phyloP scores from a whole-genome alignment of 2,797 vertebrate genomes.

The Buceros bicornis region DNA sequence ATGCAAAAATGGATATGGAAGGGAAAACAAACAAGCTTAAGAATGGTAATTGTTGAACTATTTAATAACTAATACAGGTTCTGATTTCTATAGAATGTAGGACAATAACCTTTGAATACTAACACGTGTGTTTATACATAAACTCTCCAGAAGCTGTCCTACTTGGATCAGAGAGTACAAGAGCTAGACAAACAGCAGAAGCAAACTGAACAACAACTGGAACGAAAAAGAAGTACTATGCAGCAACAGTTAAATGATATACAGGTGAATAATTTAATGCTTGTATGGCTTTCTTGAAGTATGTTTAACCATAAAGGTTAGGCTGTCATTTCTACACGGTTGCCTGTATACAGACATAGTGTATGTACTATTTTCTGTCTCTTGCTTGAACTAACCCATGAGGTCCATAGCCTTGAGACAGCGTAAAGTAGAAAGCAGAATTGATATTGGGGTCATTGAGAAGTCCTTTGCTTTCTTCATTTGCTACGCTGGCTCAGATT shows the following conservation, averaged over 20 bases:
- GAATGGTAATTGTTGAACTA: neutral
- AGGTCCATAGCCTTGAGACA: conserved; percentile 48
- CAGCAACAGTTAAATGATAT: conserved; percentile 41
- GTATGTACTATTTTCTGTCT: conserved; percentile 17
- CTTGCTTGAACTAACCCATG: conserved; percentile 59
- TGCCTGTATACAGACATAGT: neutral
- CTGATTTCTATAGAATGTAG: neutral
- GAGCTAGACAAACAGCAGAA: conserved; percentile 36
- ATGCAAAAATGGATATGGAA: neutral
- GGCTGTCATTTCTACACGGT: conserved; percentile 40
- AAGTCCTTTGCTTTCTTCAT: conserved; percentile 68
- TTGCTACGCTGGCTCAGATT: conserved; percentile 52
- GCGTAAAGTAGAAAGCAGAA: conserved; percentile 58
- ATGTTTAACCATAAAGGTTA: conserved; percentile 1
- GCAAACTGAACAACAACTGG: conserved; percentile 52
- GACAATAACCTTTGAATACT: neutral
- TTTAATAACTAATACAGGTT: neutral
- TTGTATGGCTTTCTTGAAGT: neutral
- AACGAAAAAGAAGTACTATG: conserved; percentile 2
- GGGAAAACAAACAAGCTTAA: neutral
- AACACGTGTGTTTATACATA: neutral
- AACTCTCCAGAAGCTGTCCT: conserved; percentile 59
- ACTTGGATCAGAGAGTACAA: conserved; percentile 34
- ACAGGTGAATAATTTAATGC: conserved; percentile 66
- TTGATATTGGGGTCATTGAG: conserved; percentile 61